Conservation (phyloP, 2,113 vertebrate genomes). For the Capreolus pygargus region DNA sequence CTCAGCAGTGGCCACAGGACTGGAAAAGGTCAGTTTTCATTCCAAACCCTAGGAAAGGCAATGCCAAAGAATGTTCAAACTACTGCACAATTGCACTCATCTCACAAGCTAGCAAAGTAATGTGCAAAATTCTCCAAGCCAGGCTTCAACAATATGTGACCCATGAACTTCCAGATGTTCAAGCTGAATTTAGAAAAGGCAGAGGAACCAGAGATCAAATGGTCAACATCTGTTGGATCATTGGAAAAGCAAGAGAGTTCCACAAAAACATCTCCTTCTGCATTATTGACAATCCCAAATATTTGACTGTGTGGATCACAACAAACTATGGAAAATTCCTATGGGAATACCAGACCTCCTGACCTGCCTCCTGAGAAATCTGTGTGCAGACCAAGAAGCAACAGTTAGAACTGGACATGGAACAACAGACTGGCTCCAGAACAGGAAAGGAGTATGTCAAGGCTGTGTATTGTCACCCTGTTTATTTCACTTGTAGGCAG, state of each 20-base stretch:
- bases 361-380: not conserved
- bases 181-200: not conserved
- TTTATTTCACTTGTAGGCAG: not conserved
- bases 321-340: not conserved
- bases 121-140: not conserved
- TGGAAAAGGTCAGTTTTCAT: not conserved
- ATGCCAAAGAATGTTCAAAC: not conserved
- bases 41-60: not conserved
- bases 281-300: not conserved
- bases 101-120: not conserved
- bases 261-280: not conserved
- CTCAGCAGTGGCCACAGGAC: not conserved
- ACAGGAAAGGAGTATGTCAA: not conserved
- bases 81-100: not conserved
- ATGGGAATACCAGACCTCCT: not conserved
- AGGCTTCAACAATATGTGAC: not conserved
- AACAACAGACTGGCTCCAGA: not conserved
- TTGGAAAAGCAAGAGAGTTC: not conserved
- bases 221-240: not conserved
- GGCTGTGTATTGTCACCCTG: not conserved
- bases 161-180: not conserved
- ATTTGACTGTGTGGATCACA: not conserved
- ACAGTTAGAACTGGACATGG: not conserved
- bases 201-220: not conserved
- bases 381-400: not conserved